Evolutionary conservation across 1,140 invertebrate genomes (phyloP), one percentile per base, ranked within the genome.

Genomic region (Calephelis nemesis): DNA sequence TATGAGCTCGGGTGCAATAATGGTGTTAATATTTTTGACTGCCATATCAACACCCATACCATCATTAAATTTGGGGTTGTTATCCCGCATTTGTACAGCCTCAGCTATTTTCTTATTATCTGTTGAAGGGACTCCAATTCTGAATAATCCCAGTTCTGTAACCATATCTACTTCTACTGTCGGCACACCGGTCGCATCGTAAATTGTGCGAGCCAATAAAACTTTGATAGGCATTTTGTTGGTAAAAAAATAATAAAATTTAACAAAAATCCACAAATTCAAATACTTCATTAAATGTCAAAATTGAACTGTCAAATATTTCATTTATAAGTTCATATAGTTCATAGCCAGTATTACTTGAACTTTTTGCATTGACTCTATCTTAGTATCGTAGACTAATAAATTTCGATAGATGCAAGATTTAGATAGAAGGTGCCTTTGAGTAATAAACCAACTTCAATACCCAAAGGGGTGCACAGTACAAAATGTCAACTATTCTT

Each of bases 171-270:
- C 98, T 92, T 99, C 98, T 62, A 99, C 97, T 47, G 98, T 99
- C 63, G 98, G 98, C 81, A 99, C 97, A 67, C 98, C 98, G 87
- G 98, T 96, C 65, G 97, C 98, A 92, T 99, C 98, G 89, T 97
- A 99, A 85, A 99, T 99, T 93, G 98, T 97, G 87, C 98, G 96
- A 73, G 98, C 98, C 72, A 96, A 94, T 81, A 99, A 96, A 73
- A 96, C 94, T 91, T 96, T 94, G 71, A 96, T 95, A 12, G 95
- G 93, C 95, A 96, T 96, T 75, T 87, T 93, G 1, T 60, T 39
- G 47, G 54, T 60, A 63, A 62, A 50, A 68, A 66, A 62, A 72
- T 45, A 4, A 62, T 62, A 62, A 68, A 71, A 54, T 19, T 7
- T 19, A 54, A 30, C 10, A 54, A 54, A 19, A 7, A 19, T 19